Base-by-base conservation (phyloP, 1,140 invertebrate species). In the Anastrepha ludens region DNA sequence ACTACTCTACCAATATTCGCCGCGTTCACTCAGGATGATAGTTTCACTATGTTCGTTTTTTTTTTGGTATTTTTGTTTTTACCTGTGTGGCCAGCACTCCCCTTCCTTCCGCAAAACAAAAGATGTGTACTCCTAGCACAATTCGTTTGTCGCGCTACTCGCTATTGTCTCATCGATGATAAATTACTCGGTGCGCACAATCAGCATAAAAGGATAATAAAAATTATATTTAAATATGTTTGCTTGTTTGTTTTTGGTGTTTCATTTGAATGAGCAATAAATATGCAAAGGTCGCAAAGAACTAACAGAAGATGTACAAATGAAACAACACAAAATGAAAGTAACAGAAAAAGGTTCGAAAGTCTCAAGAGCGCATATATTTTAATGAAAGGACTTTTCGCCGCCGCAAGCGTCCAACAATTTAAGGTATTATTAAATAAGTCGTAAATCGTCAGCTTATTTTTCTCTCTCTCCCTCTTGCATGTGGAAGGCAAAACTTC, bases 131-230 rank as follows among this genome's bases (percentile, higher is more conserved):
- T 55, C 74, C 50, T 9, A n/a, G 15, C 47, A 47, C 74, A 55
- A 55, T 13, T 81, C 47, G 74, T 81, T 81, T 81, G 74, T 81
- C 74, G 44, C 74, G 50, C 74, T 47, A 81, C 17, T 55, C 74
- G 74, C 74, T 13, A 47, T 81, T 81, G 74, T 81, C 74, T 81
- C 74, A 81, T 11, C 44, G 74, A 81, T 81, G 74, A 81, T 81
- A 81, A 81, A 81, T 81, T 81, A 81, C 74, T 55, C 29, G 50
- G 47, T n/a, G 67, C 67, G 74, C 74, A 78, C 47, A 81, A 81
- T 13, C 17, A 20, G n/a, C 74, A 81, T 81, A 81, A 81, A 81
- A 58, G 74, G 47, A 81, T 81, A 29, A 81, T 81, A 81, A 81
- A 81, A 81, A 81, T 81, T 81, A 74, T 74, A 47, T 55, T 29